Base-by-base conservation (phyloP, 2,113 vertebrate species). In the Engystomops pustulosus region DNA sequence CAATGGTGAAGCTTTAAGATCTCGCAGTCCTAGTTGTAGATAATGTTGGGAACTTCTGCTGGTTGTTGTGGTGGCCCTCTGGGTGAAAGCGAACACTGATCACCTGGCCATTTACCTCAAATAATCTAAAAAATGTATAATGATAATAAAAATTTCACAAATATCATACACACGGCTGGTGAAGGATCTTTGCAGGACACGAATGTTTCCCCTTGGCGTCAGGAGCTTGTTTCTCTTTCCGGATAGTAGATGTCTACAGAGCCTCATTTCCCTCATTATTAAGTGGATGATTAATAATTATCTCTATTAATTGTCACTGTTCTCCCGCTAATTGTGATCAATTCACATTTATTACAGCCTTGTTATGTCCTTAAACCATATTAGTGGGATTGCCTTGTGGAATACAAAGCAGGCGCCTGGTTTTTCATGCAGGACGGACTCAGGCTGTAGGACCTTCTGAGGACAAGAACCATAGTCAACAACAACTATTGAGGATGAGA, bases 261-360 rank as follows among this genome's bases (percentile, higher is more conserved):
- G 51, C 20, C 5, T 25, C 34, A 38, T 11, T 18, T 62, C n/a
- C 11, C 41, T 69, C 27, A 27, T 69, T 4, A 45, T 20, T 47
- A 47, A 25, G 25, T 17, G 41, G 41, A 23, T 47, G 77, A 47
- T 65, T 47, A 65, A 80, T 67, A 65, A 80, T 80, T 47, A 80
- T 67, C 38, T 60, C 25, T 27, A 65, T 79, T 80, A 58, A 80
- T 36, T 67, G 58, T 67, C 36, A 30, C 77, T 45, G 60, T 67
- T 80, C 58, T 80, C 6, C 60, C 27, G 60, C 77, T 80, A 80
- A 80, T 80, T 80, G 58, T 47, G 58, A 67, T 67, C 41, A 17
- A 80, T 80, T 67, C 77, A 67, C 77, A 80, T 67, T 32, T 32
- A 80, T 80, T 65, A 80, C 75, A 11, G 55, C 20, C 75, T 60